phyloP scores from a whole-genome alignment of 2,113 vertebrate species.

The Sula dactylatra region DNA sequence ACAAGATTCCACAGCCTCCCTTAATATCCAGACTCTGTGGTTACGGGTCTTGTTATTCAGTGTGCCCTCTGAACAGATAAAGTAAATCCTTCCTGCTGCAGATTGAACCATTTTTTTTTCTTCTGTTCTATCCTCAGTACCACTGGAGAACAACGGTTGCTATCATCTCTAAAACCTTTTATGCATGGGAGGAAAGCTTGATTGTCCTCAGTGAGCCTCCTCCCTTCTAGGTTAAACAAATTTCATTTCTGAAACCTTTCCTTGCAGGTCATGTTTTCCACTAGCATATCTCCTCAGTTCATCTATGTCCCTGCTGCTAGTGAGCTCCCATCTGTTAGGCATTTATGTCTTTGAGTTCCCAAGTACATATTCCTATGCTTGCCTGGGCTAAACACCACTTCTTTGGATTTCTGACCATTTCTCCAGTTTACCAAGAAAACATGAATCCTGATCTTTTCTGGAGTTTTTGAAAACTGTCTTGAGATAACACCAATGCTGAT shows the following conservation, averaged over 20 bases:
- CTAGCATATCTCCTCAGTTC: background rate
- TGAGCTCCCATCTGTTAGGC: background rate
- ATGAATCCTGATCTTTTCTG: background rate
- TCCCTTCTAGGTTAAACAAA: background rate
- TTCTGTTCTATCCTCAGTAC: background rate
- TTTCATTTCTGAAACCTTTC: background rate
- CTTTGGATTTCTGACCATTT: background rate
- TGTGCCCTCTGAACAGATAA: background rate
- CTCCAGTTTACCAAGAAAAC: background rate
- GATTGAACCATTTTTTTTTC: background rate
- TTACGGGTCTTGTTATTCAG: background rate
- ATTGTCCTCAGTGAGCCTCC: background rate
- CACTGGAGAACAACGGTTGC: background rate
- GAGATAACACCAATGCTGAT: rapidly evolving
- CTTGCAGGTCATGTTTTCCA: background rate
- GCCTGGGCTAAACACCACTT: background rate
- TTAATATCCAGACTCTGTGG: background rate
- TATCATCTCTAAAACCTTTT: background rate
- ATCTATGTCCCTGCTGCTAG: background rate
- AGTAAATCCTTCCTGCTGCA: background rate
- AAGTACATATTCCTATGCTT: background rate
- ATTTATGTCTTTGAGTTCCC: background rate
- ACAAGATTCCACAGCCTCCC: background rate
- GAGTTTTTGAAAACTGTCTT: background rate
- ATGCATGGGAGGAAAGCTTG: background rate